Percentiles rank a stretch among this genome's conserved stretches.
phyloP scores from a whole-genome alignment of 2,888 invertebrate species.

The Gibbula magus region DNA sequence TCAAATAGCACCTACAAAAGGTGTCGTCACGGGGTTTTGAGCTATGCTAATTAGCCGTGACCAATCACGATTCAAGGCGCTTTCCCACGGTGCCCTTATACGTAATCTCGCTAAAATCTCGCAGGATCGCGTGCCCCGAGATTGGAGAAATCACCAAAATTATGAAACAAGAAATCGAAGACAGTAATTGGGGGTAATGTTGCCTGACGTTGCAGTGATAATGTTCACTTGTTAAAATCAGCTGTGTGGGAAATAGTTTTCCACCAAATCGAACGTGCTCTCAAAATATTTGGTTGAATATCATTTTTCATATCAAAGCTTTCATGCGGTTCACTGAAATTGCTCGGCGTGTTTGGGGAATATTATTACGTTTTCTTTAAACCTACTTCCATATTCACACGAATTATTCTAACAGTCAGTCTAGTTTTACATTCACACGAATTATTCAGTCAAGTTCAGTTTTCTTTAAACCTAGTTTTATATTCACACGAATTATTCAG shows the following conservation, averaged over 20 bases:
- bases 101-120: slow-evolving; percentile 22
- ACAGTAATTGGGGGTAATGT: slow-evolving; percentile 1
- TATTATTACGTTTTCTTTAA: no score
- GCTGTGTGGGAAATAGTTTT: neutral
- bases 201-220: neutral
- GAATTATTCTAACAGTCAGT: no score
- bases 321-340: no score
- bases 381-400: no score
- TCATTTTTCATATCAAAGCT: no score
- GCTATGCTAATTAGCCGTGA: neutral
- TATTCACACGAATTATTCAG: no score
- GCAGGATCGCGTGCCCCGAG: slow-evolving; percentile 15
- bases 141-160: slow-evolving; percentile 11
- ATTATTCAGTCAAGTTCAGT: no score
- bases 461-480: no score
- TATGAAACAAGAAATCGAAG: slow-evolving; percentile 13
- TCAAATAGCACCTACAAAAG: slow-evolving; percentile 15
- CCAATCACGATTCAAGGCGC: neutral
- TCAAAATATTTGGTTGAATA: no score
- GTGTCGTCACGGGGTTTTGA: slow-evolving; percentile 11
- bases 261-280: no score
- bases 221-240: neutral
- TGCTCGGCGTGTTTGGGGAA: no score
- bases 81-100: slow-evolving; percentile 3
- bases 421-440: no score